Evolutionary conservation across 2,113 vertebrate genomes (phyloP), one percentile per base, ranked within the genome.

Genomic region (Conger conger): DNA sequence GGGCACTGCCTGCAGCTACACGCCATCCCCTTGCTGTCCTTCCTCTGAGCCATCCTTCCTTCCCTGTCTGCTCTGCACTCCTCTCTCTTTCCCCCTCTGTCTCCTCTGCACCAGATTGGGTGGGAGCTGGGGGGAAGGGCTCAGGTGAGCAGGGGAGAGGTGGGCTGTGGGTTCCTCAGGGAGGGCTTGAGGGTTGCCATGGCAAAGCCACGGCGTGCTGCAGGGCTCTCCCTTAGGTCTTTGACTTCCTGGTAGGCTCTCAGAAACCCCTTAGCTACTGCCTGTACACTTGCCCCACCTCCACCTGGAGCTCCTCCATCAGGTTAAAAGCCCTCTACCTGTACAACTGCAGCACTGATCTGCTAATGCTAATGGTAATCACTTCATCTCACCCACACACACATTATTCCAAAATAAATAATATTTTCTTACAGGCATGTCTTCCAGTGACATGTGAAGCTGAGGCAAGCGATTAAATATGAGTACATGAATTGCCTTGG

Each of bases 111-210:
- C 37, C 83, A n/a, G 79, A 53, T 15, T 23, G 37, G 54, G 27
- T 60, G 23, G 9, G 3, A 80, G 45, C 23, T 0, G 7, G 4
- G 35, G 37, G 68, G 85, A 17, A 35, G 50, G 33, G 53, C 53
- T 36, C 30, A 36, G 50, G n/a, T 35, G 73, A 76, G 13, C 20
- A n/a, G 23, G 15, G 60, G 33, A n/a, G n/a, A n/a, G 33, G 79
- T 13, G 57, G 45, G 33, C 33, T 11, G 60, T 11, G 27, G 17
- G 38, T 35, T 79, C 81, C 85, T 40, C 0, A 9, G 80, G 54
- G 81, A 23, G 76, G 36, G 36, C 60, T 36, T 54, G 76, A 83
- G 50, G 35, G 85, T 86, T 80, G 83, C 85, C 54, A 86, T 83
- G 85, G 85, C 78, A 37, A 76, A 86, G 30, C 85, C 83, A 37